A percentile compares a stretch with the other conserved stretches of the same genome.
Conservation (phyloP, 2,797 vertebrate species). For the Anguilla pacifica region DNA sequence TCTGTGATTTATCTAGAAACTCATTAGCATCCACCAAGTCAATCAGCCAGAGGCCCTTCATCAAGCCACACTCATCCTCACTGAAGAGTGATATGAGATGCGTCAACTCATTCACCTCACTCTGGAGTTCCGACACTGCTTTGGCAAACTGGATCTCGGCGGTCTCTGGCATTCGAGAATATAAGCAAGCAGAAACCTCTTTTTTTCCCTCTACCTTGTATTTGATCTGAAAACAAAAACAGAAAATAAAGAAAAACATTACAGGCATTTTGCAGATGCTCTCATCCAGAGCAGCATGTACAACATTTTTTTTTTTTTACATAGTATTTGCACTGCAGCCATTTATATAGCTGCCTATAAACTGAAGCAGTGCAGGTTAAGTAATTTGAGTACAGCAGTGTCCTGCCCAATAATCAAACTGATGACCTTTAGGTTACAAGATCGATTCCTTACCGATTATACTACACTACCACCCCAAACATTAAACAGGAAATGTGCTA, state of each 20-base stretch:
- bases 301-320: no score
- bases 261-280: not conserved
- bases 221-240: conserved; percentile 37
- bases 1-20: not conserved
- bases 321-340: no score
- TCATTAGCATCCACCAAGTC: not conserved
- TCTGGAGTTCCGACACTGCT: conserved; percentile 65
- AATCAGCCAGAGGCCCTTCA: not conserved
- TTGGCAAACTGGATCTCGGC: conserved; percentile 60
- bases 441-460: no score
- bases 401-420: no score
- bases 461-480: not conserved
- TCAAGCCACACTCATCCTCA: not conserved
- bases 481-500: not conserved
- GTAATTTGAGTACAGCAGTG: no score
- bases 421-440: no score
- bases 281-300: no score
- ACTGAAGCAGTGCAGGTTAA: no score
- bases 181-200: conserved; percentile 55
- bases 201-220: conserved; percentile 55
- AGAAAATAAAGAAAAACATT: not conserved
- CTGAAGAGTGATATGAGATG: not conserved
- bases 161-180: conserved; percentile 57
- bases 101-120: conserved; percentile 71
- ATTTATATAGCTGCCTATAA: no score